Evolutionary conservation across 2,888 invertebrate species (phyloP), one percentile per base, ranked within the genome.

Genomic region (Catocala nupta): DNA sequence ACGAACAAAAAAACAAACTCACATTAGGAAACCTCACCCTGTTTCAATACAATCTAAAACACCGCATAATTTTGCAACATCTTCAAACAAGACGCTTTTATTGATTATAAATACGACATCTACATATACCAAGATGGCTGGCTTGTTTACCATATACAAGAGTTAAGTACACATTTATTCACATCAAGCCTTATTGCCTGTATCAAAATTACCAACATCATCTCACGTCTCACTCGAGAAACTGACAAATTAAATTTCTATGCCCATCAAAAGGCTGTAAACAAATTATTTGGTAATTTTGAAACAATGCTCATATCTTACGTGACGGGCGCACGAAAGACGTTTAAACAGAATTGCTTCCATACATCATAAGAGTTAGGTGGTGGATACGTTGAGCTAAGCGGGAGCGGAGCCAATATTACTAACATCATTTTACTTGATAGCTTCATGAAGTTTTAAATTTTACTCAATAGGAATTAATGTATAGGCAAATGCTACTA

Each of bases 291-390:
- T 52, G 44, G 69, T 71, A 77, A 81, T 80, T 80, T 71, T 62
- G 66, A 51, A 80, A 79, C 78, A 77, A 79, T 78, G 77, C 81
- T 66, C 72, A 73, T 77, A 73, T 59, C 60, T 71, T 57, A 64
- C 52, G 59, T 65, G 68, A 70, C 44, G 67, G 64, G 68, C 73
- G 74, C 70, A 75, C 69, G 75, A 64, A 73, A 77, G 80, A 77
- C 76, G 76, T 81, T 83, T 79, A 80, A 75, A 77, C 71, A 58
- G 77, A 83, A 84, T 84, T 83, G 76, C 82, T 75, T 69, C 69
- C 78, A 83, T 85, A 83, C 71, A 82, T 84, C 82, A 81, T 74
- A 66, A 59, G 52, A 42, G 54, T 55, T 70, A 54, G 53, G 63
- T 36, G 42, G 55, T 50, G 43, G 44, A 61, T 39, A 47, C 62